These are phyloP conservation scores for Cromileptes altivelis DNA, from an alignment of 2,113 vertebrate genomes.

Conservation along the genomic window DNA sequence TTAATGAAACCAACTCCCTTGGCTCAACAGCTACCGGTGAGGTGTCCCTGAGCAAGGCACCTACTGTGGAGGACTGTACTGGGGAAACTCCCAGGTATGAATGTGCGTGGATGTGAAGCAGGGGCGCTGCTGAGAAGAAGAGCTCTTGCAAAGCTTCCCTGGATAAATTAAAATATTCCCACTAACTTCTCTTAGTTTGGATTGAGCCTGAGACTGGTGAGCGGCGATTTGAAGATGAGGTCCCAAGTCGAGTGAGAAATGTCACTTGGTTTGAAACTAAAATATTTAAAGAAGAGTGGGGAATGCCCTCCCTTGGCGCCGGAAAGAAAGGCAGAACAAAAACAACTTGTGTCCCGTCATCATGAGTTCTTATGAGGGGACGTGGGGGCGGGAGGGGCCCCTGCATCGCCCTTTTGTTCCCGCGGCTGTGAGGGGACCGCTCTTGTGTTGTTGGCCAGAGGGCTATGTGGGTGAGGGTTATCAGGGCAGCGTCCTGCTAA, in stretches of 20 bases:
- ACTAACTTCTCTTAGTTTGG: constrained; percentile 13
- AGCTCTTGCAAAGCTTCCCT: constrained; percentile 49
- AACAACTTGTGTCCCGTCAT: constrained; percentile 66
- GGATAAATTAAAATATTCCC: constrained; percentile 57
- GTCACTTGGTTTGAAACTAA: constrained; percentile 52
- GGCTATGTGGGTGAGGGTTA: constrained; percentile 51
- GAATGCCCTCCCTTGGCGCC: constrained; percentile 18
- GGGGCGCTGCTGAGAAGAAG: constrained; percentile 22
- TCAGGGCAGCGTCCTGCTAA: constrained; percentile 81
- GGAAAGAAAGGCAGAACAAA: constrained; percentile 61
- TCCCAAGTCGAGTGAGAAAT: constrained; percentile 43
- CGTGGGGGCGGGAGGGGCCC: constrained; percentile 33
- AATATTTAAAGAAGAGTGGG: constrained; percentile 46
- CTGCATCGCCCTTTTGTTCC: constrained; percentile 46
- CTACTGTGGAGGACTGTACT: constrained; percentile 49
- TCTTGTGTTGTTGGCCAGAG: constrained; percentile 56
- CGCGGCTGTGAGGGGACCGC: constrained; percentile 46
- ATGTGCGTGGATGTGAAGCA: constrained; percentile 9
- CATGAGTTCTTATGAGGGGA: constrained; percentile 54
- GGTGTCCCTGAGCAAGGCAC: constrained; percentile 80
- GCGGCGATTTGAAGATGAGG: constrained; percentile 36
- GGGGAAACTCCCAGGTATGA: constrained; percentile 18
- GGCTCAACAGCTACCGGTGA: constrained; percentile 33
- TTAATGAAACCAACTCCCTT: constrained; percentile 22
- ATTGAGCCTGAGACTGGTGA: constrained; percentile 41